Base-by-base conservation (phyloP, 2,888 invertebrate species). In the Dolichomitus sp. region DNA sequence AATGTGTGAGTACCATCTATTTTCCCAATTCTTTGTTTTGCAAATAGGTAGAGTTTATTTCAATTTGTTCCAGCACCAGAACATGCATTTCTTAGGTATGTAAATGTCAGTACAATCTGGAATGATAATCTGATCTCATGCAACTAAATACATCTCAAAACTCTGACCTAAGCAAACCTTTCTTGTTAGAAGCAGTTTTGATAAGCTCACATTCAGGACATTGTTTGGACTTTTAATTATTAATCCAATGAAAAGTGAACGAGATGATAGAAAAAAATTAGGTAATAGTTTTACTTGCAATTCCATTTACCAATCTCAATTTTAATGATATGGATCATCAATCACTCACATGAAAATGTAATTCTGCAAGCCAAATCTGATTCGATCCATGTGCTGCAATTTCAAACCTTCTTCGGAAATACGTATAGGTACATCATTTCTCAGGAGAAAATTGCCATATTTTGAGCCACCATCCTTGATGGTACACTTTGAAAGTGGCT, bases 331-430 rank as follows among this genome's bases (percentile, higher is more conserved):
- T 17, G 42, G 37, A 17, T n/a, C 4, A 12, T 9, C 0, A 5
- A 30, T 42, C 65, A 65, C 80, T 80, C 54, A 83, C 83, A 68
- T 73, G 19, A 61, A 83, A 76, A 72, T 63, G 14, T 66, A 68
- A 12, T 73, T n/a, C 12, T 80, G 83, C 1, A 63, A 19, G 17
- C 83, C 83, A 23, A 83, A 83, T 48, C 76, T 68, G 23, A 83
- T 63, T 40, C 19, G 17, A 63, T 83, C 80, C 40, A 27, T 42
- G 12, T 83, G 80, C 11, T 40, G 17, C 27, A 83, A 61, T 6
- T 11, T 4, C 19, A 73, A 27, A 30, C 61, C 72, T 17, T 73
- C 59, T 30, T 68, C 48, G 0, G 76, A 48, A 0, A 83, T 50
- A 17, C 37, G 42, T 4, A 40, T 2, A 0, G 52, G 37, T 12